phyloP scores from a whole-genome alignment of 2,888 invertebrate species.

The Limnephilus auricula region DNA sequence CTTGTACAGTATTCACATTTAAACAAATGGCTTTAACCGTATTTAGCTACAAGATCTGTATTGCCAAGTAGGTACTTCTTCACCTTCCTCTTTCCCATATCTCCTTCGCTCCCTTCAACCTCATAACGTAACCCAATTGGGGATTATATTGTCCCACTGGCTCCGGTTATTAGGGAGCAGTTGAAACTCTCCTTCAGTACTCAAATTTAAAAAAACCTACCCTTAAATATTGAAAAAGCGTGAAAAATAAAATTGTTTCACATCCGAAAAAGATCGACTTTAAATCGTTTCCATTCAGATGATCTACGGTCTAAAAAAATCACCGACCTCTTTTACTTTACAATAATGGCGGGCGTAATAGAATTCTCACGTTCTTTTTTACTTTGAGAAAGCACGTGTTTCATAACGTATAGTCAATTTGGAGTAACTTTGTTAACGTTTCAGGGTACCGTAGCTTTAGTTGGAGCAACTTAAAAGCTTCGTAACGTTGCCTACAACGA shows the following conservation, averaged over 20 bases:
- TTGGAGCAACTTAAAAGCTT: conserved; percentile 20
- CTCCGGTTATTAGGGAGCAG: too few species aligned
- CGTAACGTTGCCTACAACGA: neutral
- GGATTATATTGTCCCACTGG: too few species aligned
- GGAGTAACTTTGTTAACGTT: neutral
- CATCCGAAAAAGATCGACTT: neutral
- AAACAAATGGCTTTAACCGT: too few species aligned
- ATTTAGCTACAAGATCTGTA: too few species aligned
- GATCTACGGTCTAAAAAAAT: neutral
- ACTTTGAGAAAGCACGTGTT: conserved; percentile 7
- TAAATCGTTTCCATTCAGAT: neutral
- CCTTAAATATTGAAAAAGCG: too few species aligned
- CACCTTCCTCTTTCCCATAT: too few species aligned
- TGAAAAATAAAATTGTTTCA: neutral
- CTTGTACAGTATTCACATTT: too few species aligned
- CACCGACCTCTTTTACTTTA: neutral
- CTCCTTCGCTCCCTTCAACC: too few species aligned
- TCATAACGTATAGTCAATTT: conserved; percentile 23
- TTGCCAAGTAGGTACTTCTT: too few species aligned
- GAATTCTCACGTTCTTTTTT: neutral
- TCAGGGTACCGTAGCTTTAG: neutral
- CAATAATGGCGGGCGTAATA: neutral
- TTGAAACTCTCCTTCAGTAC: too few species aligned
- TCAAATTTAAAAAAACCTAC: too few species aligned
- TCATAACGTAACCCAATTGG: too few species aligned